Evolutionary conservation across 2,797 vertebrate genomes (phyloP).

Genomic region (Alca torda): DNA sequence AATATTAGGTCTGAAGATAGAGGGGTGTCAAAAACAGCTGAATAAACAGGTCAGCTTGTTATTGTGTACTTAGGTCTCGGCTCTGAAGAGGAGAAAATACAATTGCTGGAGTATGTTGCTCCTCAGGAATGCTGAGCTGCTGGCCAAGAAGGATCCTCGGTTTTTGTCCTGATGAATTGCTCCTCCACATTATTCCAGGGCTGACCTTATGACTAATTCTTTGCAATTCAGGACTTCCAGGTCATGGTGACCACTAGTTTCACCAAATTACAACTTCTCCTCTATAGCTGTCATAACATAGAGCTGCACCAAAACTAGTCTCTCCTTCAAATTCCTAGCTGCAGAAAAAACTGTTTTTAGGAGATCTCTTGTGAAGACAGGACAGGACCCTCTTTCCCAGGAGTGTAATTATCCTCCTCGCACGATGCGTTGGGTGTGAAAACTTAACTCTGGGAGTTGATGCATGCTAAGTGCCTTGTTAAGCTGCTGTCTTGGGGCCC

Average conservation of each 20-base stretch:
- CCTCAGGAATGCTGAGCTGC: conserved; percentile 40
- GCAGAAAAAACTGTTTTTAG: neutral
- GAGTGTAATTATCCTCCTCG: neutral
- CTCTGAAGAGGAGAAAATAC: conserved; percentile 28
- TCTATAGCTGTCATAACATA: neutral
- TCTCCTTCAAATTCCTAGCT: neutral
- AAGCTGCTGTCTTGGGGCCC: neutral
- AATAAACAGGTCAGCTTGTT: conserved; percentile 41
- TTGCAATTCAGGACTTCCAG: neutral
- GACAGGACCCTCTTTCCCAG: neutral
- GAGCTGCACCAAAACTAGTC: neutral
- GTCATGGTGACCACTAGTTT: neutral
- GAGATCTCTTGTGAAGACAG: neutral
- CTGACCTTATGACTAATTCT: neutral
- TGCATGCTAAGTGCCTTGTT: conserved; percentile 16
- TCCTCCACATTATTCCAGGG: neutral
- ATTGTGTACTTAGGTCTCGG: neutral
- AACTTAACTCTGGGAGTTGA: conserved; percentile 1
- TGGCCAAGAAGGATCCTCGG: neutral
- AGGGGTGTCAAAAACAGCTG: conserved; percentile 60
- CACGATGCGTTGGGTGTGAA: conserved; percentile 2
- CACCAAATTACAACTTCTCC: neutral
- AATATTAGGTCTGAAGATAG: conserved; percentile 50
- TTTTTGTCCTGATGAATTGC: neutral
- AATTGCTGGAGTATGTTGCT: conserved; percentile 21